Evolutionary conservation across 53 echinoderm and acorn worm species (phyloP).

Genomic region (Zoroaster sp.): DNA sequence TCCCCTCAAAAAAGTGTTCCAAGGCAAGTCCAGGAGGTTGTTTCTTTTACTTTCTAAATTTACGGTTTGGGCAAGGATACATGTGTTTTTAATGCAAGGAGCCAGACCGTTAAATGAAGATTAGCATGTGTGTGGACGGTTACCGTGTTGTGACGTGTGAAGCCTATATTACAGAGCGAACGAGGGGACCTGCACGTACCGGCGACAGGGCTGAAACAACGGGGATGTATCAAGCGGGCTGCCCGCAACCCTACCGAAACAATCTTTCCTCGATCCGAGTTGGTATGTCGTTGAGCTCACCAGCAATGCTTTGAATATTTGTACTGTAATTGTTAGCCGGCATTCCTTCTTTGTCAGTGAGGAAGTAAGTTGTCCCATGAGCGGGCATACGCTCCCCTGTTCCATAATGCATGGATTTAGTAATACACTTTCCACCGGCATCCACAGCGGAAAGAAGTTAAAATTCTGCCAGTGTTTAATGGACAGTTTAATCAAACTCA

Average conservation of each 20-base stretch:
- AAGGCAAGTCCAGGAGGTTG: neutral
- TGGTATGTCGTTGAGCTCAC: neutral
- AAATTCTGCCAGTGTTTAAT: neutral
- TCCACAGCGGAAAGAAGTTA: slow-evolving; percentile 18
- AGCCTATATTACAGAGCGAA: too few species aligned
- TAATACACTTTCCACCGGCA: neutral
- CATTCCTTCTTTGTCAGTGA: neutral
- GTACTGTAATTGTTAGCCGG: neutral
- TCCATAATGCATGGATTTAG: slow-evolving; percentile 36
- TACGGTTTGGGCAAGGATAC: slow-evolving; percentile 30
- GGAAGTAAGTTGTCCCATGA: neutral
- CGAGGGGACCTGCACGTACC: neutral
- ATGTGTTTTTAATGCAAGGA: slow-evolving; percentile 10
- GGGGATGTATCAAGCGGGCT: neutral
- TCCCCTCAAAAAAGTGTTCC: neutral
- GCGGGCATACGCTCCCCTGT: neutral
- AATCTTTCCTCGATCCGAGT: neutral
- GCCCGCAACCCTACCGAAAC: neutral
- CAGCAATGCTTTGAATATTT: neutral
- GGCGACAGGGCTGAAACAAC: neutral
- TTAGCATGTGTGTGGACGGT: neutral
- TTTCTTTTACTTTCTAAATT: neutral
- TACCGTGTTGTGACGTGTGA: too few species aligned
- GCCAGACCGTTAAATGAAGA: neutral
- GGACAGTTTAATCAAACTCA: neutral